Evolutionary conservation across 1,140 invertebrate species (phyloP).

Genomic region (Amphibalanus amphitrite): DNA sequence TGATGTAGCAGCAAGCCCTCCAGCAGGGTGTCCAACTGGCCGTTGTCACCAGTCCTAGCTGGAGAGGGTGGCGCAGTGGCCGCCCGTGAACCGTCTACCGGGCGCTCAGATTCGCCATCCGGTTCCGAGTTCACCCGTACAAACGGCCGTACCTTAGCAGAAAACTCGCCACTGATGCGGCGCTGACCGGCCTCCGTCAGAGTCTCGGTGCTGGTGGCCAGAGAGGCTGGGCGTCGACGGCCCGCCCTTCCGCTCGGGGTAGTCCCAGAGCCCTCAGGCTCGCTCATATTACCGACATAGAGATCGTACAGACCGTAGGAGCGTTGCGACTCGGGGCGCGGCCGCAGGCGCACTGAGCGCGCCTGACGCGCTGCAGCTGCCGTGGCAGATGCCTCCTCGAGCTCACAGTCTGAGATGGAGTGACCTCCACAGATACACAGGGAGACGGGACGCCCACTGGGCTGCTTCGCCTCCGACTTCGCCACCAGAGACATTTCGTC

Average conservation of each 20-base stretch:
- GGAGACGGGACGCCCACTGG: background rate
- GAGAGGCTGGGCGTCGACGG: background rate
- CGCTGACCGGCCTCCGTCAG: constrained; percentile 11
- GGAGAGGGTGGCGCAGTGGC: background rate
- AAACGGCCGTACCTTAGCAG: background rate
- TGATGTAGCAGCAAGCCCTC: background rate
- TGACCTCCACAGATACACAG: background rate
- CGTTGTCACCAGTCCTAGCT: background rate
- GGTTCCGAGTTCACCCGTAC: background rate
- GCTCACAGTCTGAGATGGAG: background rate
- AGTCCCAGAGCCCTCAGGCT: background rate
- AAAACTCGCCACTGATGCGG: background rate
- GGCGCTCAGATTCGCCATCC: background rate
- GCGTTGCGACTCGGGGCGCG: background rate
- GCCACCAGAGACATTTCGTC: background rate
- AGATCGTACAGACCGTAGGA: background rate
- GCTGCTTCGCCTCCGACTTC: background rate
- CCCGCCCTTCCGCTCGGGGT: too few species aligned
- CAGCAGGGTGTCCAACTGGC: background rate
- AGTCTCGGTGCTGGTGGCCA: constrained; percentile 18
- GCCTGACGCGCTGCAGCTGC: too few species aligned
- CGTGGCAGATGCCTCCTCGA: background rate
- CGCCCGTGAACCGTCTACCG: background rate
- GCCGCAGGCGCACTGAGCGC: background rate
- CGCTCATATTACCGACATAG: background rate